phyloP scores from a whole-genome alignment of 37 sponge, comb jelly and placozoan species.

The Cliona cf. orientalis region DNA sequence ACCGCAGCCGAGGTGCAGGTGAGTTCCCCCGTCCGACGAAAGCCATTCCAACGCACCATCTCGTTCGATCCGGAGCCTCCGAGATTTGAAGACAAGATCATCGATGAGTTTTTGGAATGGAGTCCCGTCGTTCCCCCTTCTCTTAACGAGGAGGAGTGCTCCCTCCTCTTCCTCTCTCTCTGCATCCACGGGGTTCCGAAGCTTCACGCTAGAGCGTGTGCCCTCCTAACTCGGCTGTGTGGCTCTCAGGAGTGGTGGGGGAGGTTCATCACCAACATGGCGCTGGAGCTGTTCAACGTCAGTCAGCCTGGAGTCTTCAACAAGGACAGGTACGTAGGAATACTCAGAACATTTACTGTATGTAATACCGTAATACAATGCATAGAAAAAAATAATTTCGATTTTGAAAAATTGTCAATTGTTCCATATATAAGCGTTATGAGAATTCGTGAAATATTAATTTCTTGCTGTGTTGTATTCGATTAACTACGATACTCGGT shows the following conservation, averaged over 20 bases:
- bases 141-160: constrained; percentile 49
- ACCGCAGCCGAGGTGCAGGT: too few species aligned
- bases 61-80: too few species aligned
- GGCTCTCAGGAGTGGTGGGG: constrained; percentile 81
- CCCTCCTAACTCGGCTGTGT: constrained; percentile 54
- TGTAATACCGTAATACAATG: not conserved
- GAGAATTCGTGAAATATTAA: not conserved
- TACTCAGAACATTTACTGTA: not conserved
- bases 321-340: constrained; percentile 71
- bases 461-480: not conserved
- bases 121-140: not conserved
- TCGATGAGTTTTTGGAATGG: too few species aligned
- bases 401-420: too few species aligned
- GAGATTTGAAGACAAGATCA: too few species aligned
- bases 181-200: constrained; percentile 63
- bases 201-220: constrained; percentile 65
- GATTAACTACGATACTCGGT: not conserved
- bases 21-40: too few species aligned
- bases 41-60: too few species aligned
- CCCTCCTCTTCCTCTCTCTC: constrained; percentile 39
- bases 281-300: constrained; percentile 18
- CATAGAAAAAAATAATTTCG: not conserved
- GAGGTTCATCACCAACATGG: constrained; percentile 30
- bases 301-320: constrained; percentile 38
- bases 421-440: too few species aligned